These are phyloP conservation scores for Odontesthes bonariensis DNA, from an alignment of 2,113 vertebrate genomes.

Conservation along the genomic window DNA sequence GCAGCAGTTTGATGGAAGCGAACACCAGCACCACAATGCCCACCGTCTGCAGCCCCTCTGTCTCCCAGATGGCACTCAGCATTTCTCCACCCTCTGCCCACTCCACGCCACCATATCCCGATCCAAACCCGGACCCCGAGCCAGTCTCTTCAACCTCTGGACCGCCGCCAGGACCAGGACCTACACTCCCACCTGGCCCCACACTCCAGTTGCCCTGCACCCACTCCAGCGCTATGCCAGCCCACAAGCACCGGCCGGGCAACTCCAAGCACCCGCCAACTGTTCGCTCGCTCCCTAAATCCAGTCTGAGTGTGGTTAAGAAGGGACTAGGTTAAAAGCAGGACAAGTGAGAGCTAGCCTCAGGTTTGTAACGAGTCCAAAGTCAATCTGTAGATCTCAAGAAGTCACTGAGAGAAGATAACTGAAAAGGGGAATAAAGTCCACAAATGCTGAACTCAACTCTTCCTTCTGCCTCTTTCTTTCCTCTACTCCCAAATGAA, in stretches of 20 bases:
- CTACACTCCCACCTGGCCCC: constrained; percentile 55
- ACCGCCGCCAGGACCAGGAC: constrained; percentile 53
- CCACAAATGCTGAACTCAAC: constrained; percentile 25
- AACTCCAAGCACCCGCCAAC: constrained; percentile 68
- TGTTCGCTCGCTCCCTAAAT: constrained; percentile 72
- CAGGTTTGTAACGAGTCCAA: constrained; percentile 14
- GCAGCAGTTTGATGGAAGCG: constrained; percentile 97
- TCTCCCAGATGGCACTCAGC: constrained; percentile 96
- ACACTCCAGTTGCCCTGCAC: constrained; percentile 79
- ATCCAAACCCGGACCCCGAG: constrained; percentile 71
- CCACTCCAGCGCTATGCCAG: constrained; percentile 76
- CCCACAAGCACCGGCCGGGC: constrained; percentile 66
- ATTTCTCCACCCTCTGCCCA: constrained; percentile 82
- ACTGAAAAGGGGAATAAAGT: constrained; percentile 2
- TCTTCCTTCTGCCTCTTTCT: neutral
- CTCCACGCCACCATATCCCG: constrained; percentile 70
- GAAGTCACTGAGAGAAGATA: constrained; percentile 20
- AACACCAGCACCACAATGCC: constrained; percentile 98
- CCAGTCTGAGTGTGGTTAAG: constrained; percentile 72
- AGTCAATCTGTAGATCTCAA: constrained; percentile 13
- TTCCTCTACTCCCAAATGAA: constrained; percentile 2
- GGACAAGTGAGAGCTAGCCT: neutral
- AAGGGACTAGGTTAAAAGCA: neutral
- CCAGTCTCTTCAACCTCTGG: constrained; percentile 70
- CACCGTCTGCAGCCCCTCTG: constrained; percentile 98